Evolutionary conservation across 2,113 vertebrate species (phyloP).

Genomic region (Helogale parvula): DNA sequence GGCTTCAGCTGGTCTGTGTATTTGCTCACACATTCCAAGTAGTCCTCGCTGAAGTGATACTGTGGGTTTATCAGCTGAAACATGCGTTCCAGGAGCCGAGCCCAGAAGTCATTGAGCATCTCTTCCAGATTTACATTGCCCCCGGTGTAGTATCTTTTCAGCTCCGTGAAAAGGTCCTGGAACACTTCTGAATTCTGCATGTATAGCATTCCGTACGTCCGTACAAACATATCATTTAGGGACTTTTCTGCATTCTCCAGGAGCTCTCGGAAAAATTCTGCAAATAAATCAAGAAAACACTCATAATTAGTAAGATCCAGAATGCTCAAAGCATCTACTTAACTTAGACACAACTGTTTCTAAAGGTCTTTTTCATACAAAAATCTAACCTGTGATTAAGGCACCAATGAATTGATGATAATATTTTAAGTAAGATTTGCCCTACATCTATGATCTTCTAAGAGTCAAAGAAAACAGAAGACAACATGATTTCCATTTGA

Average conservation of each 20-base stretch:
- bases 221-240: conserved; percentile 94
- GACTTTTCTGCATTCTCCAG: conserved; percentile 97
- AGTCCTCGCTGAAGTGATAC: conserved; percentile 95
- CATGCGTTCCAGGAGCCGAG: conserved; percentile 95
- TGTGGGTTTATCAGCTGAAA: conserved; percentile 98
- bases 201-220: conserved; percentile 95
- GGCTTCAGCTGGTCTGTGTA: conserved; percentile 97
- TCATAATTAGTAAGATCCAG: not conserved
- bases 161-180: conserved; percentile 96
- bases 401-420: not conserved
- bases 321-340: not conserved
- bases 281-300: conserved; percentile 60
- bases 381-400: not conserved
- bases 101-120: conserved; percentile 98
- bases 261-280: conserved; percentile 98
- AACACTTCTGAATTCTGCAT: conserved; percentile 98
- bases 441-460: not conserved
- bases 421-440: conserved; percentile 16
- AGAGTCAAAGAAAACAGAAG: conserved; percentile 39
- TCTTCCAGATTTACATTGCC: conserved; percentile 98
- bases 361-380: not conserved
- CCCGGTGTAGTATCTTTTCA: conserved; percentile 96
- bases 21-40: conserved; percentile 97
- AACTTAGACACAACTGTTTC: not conserved
- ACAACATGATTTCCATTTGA: not conserved